Evolutionary conservation across 2,888 invertebrate genomes (phyloP), one percentile per base, ranked within the genome.

Genomic region (Myopa tessellatipennis): DNA sequence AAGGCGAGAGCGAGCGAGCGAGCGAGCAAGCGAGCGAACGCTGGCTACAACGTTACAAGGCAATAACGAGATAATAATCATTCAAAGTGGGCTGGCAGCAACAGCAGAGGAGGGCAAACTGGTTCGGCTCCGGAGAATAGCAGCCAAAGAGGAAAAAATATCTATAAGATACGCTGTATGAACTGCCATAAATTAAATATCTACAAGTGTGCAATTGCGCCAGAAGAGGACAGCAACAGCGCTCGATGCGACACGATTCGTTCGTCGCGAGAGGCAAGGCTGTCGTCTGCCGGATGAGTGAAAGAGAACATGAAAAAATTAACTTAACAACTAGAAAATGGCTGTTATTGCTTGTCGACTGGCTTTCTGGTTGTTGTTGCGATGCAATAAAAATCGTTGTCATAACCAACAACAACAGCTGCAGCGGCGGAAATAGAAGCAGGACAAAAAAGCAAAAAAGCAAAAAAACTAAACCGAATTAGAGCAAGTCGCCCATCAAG

Each of bases 241-340:
- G 68, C 16, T 67, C 73, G 74, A 40, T 63, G 1, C 26, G 26
- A 26, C 26, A 26, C 73, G 50, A 45, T 40, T 68, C 60, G 52
- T 16, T 36, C 61, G 18, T n/a, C 12, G 65, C 10, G 72, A 63
- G 67, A 38, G 40, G 74, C 69, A 69, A 68, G 74, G 69, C 76
- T 67, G 38, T 45, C 36, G 60, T 38, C 50, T 73, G 80, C 82
- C 79, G 83, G 82, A 82, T 82, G 82, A 83, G 82, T 72, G 82
- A 82, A 82, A 82, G 79, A 82, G 79, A 87, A 87, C 87, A 87
- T 86, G 87, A 87, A 87, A 87, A 87, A 87, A 87, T 87, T 87
- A 87, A 87, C 87, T 87, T 87, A 86, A 87, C 87, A 87, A 87
- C 87, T 87, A 87, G 87, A 87, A 87, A 87, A 87, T 87, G 87